Base-by-base conservation (phyloP, 1,140 invertebrate genomes). In the Lordiphosa stackelbergi region DNA sequence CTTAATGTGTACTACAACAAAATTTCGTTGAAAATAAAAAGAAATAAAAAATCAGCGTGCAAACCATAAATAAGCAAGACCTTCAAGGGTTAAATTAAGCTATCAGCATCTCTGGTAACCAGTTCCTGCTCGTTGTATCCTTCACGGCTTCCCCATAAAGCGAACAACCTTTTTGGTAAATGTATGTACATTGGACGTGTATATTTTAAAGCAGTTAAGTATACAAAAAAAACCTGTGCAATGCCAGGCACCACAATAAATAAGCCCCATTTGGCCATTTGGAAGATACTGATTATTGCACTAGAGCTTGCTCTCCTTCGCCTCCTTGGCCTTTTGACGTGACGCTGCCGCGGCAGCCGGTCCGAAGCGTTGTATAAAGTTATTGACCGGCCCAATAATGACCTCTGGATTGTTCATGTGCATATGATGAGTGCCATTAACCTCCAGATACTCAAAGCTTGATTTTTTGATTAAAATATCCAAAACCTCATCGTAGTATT, bases 401-500 rank as follows among this genome's bases (percentile, higher is more conserved):
- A 71, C 68, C 73, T 92, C 89, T 4, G 93, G 91, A 72, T 92
- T 88, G 56, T 92, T 93, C 58, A 95, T 89, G 85, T 95, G 94
- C 47, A 93, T 86, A 88, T 95, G 93, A 89, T 95, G 94, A 11
- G 90, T 92, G 16, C 93, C 93, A 53, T 91, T 89, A 4, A 94
- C 83, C 60, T 90, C 89, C 16, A 91, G 87, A 66, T 90, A 90
- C 75, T 91, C 88, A 74, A 93, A 94, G 42, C 91, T 89, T 1
- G 87, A 70, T 72, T 91, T 92, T 47, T 81, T 88, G 31, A 86
- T 71, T 22, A 94, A 77, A 11, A 91, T 66, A 41, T 91, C 88
- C 0, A 92, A 45, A 54, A 92, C 89, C 70, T 91, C 89, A 40
- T 90, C 88, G 72, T 90, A 90, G 61, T 89, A 73, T 70, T 90